A percentile compares a stretch with the other conserved stretches of the same genome.
Conservation (phyloP, 2,113 vertebrate genomes). For the Gambusia holbrooki region DNA sequence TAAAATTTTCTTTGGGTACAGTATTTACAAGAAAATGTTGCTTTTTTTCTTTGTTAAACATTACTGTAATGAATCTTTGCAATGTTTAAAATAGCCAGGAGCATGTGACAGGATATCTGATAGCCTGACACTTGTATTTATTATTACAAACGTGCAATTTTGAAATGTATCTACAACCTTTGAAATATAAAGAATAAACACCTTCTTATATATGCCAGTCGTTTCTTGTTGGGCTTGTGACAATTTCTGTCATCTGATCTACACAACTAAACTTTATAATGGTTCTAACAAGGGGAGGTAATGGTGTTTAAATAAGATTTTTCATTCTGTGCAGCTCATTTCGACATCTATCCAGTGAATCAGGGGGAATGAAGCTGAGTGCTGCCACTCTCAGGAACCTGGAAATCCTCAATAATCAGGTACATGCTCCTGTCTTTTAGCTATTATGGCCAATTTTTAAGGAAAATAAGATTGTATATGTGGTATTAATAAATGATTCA, state of each 20-base stretch:
- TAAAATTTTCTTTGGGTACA: not conserved
- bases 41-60: not conserved
- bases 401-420: conserved; percentile 96
- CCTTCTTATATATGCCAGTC: not conserved
- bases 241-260: not conserved
- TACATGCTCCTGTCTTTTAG: conserved; percentile 49
- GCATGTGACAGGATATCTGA: not conserved
- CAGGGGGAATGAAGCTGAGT: conserved; percentile 86
- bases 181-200: not conserved
- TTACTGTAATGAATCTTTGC: not conserved
- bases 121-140: not conserved
- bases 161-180: not conserved
- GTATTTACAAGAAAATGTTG: not conserved
- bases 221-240: not conserved
- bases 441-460: not conserved
- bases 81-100: not conserved
- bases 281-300: not conserved
- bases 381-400: conserved; percentile 91
- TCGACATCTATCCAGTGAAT: conserved; percentile 82
- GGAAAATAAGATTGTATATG: not conserved
- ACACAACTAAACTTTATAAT: not conserved
- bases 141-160: not conserved
- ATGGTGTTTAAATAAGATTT: not conserved
- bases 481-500: not conserved
- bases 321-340: conserved; percentile 82